Evolutionary conservation across 2,797 vertebrate genomes (phyloP).

Genomic region (Phoxinus dragarum): DNA sequence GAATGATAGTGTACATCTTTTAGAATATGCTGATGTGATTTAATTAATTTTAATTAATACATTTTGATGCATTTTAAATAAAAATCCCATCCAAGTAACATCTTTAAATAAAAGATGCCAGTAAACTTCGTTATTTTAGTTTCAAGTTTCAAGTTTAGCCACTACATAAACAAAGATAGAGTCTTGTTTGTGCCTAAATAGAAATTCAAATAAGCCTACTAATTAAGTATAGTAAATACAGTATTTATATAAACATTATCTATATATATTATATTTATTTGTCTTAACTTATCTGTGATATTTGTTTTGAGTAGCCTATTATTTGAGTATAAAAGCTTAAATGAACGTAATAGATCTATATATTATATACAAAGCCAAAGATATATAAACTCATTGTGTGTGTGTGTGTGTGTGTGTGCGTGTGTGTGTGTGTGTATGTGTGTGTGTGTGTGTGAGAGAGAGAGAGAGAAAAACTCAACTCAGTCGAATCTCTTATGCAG

Average conservation of each 20-base stretch:
- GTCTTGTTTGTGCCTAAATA: not conserved
- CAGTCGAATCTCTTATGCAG: not conserved
- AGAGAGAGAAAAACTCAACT: not conserved
- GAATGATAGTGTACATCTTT: no score
- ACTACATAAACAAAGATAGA: not conserved
- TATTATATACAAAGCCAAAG: not conserved
- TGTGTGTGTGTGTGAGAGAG: no score
- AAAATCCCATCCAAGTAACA: no score
- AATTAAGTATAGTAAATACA: not conserved
- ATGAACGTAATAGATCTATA: not conserved
- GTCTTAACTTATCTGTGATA: not conserved
- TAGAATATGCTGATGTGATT: no score
- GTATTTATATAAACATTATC: not conserved
- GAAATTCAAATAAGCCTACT: not conserved
- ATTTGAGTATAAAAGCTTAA: no score
- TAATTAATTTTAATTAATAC: no score
- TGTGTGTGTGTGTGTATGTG: no score
- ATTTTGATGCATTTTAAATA: no score
- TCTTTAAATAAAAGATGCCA: not conserved
- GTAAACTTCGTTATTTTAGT: not conserved
- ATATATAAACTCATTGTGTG: no score
- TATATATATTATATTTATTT: not conserved
- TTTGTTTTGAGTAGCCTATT: no score
- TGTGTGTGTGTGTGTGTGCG: no score
- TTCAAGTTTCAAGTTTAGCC: no score